These are phyloP conservation scores for Hirtodrosophila trivittata DNA, from an alignment of 2,888 invertebrate genomes.

Conservation along the genomic window DNA sequence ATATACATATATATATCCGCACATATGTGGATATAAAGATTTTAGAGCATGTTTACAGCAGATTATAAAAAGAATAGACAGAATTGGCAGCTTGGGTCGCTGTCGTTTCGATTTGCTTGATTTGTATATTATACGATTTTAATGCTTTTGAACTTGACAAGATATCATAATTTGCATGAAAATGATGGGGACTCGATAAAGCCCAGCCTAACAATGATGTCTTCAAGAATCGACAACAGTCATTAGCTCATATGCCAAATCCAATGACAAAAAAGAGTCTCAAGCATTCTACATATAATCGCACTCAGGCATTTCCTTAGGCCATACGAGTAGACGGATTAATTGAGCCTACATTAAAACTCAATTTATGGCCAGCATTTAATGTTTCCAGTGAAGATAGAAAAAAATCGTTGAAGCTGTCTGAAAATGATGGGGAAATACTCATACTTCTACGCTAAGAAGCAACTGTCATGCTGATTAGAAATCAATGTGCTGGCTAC, in stretches of 20 bases:
- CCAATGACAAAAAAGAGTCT: neutral
- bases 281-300: conserved; percentile 25
- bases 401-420: conserved; percentile 7
- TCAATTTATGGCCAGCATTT: conserved; percentile 62
- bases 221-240: conserved; percentile 49
- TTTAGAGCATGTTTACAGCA: conserved; percentile 38
- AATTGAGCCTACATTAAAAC: conserved; percentile 67
- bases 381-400: conserved; percentile 16
- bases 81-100: conserved; percentile 29
- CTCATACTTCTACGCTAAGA: conserved; percentile 15
- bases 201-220: conserved; percentile 17
- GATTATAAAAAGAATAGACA: conserved; percentile 27
- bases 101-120: conserved; percentile 32
- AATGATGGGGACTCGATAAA: conserved; percentile 49
- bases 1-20: conserved; percentile 8
- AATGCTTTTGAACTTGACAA: conserved; percentile 75
- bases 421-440: conserved; percentile 25
- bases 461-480: conserved; percentile 48
- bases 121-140: conserved; percentile 59
- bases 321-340: conserved; percentile 32
- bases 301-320: conserved; percentile 23
- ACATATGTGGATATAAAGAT: conserved; percentile 13
- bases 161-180: conserved; percentile 67
- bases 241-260: conserved; percentile 26
- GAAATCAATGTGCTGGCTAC: conserved; percentile 61